A percentile compares a stretch with the other conserved stretches of the same genome.
phyloP scores from a whole-genome alignment of 2,113 vertebrate genomes.

The Larimichthys polyactis region DNA sequence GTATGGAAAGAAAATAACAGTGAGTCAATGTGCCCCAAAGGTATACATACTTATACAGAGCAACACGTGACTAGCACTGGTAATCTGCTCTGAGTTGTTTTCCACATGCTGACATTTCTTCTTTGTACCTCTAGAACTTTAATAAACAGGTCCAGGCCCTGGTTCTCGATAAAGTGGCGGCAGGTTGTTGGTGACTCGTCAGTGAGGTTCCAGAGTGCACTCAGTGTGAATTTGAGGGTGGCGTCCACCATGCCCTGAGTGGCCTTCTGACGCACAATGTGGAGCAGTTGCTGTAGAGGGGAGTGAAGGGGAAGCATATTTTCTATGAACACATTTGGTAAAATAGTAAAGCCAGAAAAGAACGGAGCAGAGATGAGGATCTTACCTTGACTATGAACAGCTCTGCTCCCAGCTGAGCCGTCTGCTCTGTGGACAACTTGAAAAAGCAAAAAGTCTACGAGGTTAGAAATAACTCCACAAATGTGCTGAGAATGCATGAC shows the following conservation, averaged over 20 bases:
- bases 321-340: not conserved
- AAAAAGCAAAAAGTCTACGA: constrained; percentile 1
- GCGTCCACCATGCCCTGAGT: constrained; percentile 95
- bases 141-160: constrained; percentile 97
- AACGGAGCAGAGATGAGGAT: not conserved
- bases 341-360: not conserved
- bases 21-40: constrained; percentile 43
- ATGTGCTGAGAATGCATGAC: not conserved
- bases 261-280: constrained; percentile 98
- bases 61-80: not conserved
- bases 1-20: constrained; percentile 39
- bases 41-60: constrained; percentile 12
- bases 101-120: not conserved
- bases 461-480: not conserved
- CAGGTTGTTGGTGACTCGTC: constrained; percentile 99
- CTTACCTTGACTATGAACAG: constrained; percentile 97
- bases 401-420: constrained; percentile 95
- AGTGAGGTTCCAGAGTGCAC: constrained; percentile 98
- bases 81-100: not conserved
- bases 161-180: constrained; percentile 98
- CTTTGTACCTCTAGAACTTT: constrained; percentile 94
- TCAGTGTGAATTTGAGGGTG: constrained; percentile 97
- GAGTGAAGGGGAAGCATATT: not conserved
- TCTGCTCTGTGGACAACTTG: constrained; percentile 98
- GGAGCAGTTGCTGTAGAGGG: constrained; percentile 92